phyloP scores from a whole-genome alignment of 2,888 invertebrate species.

The Cantharis nigra region DNA sequence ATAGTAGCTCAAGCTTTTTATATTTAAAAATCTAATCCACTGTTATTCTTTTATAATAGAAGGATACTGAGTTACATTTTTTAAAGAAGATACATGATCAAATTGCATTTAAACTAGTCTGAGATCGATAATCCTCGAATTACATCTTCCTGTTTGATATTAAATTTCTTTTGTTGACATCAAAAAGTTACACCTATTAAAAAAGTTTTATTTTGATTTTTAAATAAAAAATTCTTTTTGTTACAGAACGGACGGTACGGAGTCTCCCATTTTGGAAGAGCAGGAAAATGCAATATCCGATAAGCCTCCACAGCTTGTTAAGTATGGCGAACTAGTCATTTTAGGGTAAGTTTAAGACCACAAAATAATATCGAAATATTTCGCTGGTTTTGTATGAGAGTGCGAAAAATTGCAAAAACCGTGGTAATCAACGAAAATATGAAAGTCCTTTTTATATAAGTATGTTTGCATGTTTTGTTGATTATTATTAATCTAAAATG shows the following conservation, averaged over 20 bases:
- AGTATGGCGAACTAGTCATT: slow-evolving; percentile 93
- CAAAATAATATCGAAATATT: background rate
- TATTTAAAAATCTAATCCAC: background rate
- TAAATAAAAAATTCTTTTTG: background rate
- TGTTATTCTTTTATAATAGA: background rate
- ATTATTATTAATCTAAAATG: background rate
- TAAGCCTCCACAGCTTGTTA: slow-evolving; percentile 77
- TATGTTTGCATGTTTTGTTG: background rate
- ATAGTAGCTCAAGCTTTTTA: background rate
- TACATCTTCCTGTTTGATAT: background rate
- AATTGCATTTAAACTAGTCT: background rate
- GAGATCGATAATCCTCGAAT: background rate
- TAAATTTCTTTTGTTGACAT: background rate
- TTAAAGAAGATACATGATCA: background rate
- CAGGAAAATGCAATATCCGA: slow-evolving; percentile 75
- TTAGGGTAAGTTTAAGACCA: slow-evolving; percentile 74
- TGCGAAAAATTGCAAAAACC: no score
- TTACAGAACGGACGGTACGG: slow-evolving; percentile 65
- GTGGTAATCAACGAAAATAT: background rate
- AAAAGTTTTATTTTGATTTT: background rate
- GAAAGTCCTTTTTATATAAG: background rate
- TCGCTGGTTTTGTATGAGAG: no score
- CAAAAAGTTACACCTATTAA: background rate
- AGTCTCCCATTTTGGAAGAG: slow-evolving; percentile 79
- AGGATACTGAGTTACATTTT: background rate